Evolutionary conservation across 1,140 invertebrate species (phyloP), one percentile per base, ranked within the genome.

Genomic region (Diplogasteroides magnus): DNA sequence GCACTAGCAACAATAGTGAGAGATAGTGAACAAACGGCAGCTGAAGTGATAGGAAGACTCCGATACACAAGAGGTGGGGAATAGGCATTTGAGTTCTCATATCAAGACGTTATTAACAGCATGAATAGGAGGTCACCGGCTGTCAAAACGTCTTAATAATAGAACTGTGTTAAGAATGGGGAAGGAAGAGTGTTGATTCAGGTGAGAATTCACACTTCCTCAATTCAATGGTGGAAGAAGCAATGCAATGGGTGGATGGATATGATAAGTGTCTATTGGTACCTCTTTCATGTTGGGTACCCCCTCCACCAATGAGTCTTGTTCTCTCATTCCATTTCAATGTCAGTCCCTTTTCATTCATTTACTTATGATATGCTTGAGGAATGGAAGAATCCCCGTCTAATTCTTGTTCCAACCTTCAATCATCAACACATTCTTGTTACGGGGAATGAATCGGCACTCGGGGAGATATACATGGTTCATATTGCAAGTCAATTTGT

Each of bases 381-480:
- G 78, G 61, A 71, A 61, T 64, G 60, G 79, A 61, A 83, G 73
- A 71, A 73, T 75, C 55, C 64, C 31, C 15, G 74, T 64, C 57
- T 77, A 72, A 67, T 76, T 74, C 58, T 82, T 14, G 74, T 82
- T 25, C 76, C 82, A 3, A 83, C 82, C 11, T 67, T 71, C 31
- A 82, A 82, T 73, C 79, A 82, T 68, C 80, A 82, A 62, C 80
- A 82, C 64, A 65, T 82, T 55, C 62, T 82, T 28, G 71, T 79
- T 15, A 48, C 73, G 55, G 78, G 78, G n/a, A 78, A 80, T 60
- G 69, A 75, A 27, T 62, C 73, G 31, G 68, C 76, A 29, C 62
- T 69, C 2, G 78, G 78, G 19, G 59, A 66, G n/a, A 81, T 81
- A 67, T 80, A 76, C 62, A 83, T 83, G 80, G 83, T 77, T 71